Evolutionary conservation across 2,797 vertebrate genomes (phyloP), one percentile per base, ranked within the genome.

Genomic region (Lemur catta): DNA sequence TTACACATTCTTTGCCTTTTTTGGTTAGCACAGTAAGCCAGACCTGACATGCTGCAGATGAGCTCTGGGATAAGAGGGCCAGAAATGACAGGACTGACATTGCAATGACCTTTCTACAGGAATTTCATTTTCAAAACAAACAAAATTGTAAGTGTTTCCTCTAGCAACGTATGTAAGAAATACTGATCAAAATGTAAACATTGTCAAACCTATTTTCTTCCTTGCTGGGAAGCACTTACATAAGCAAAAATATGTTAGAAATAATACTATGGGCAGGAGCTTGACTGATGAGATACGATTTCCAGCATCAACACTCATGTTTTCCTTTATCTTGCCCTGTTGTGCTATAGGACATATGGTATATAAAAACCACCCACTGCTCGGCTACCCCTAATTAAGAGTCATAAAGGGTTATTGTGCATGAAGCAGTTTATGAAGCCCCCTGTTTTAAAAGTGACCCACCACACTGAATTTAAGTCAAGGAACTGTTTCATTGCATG

Each of bases 1-100:
- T 95, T 95, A 91, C 76, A 96, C 96, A 97, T 94, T 96, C 93
- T 98, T 98, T 98, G 94, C 96, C 97, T 98, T 98, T 97, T 98
- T 98, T 94, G 96, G 97, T 81, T 82, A 92, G 94, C 97, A 97
- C 94, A 97, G 96, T 61, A 94, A 98, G 96, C 89, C 76, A 91
- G 95, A 91, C 43, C 93, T 88, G 94, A 94, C 96, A 94, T 52
- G 74, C 96, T 97, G 55, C 67, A 96, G 97, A 97, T 97, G 72
- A 97, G 97, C 93, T 93, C 93, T 89, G 81, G 72, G 94, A 87
- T 96, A 98, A 97, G 89, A 94, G 65, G 95, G 9, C 91, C 75
- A 97, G 95, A 97, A 94, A 94, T 65, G 91, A 18, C 46, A 97
- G 97, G 63, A 0, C 88, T 35, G 65, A 96, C 97, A 98, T 35